Evolutionary conservation across 2,888 invertebrate genomes (phyloP).

Genomic region (Drosophila mercatorum): DNA sequence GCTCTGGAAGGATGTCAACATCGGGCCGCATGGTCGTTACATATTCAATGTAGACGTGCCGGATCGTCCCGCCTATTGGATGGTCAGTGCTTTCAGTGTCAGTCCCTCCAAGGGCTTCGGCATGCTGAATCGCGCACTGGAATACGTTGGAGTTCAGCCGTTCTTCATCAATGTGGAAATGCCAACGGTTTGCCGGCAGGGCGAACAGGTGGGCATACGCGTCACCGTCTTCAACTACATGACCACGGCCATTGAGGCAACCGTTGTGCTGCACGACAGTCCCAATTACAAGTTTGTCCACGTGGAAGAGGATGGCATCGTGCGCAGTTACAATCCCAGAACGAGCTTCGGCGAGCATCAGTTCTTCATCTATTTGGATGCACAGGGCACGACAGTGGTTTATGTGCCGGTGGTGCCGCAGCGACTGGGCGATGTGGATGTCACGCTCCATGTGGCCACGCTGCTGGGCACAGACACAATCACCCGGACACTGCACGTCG

Average conservation of each 20-base stretch:
- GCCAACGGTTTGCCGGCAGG: slow-evolving; percentile 92
- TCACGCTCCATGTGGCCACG: slow-evolving; percentile 91
- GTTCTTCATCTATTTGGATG: slow-evolving; percentile 93
- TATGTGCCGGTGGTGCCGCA: slow-evolving; percentile 96
- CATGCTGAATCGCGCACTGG: slow-evolving; percentile 91
- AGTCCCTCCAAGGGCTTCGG: slow-evolving; percentile 94
- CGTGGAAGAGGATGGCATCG: slow-evolving; percentile 94
- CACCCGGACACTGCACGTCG: slow-evolving; percentile 88
- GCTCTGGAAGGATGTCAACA: slow-evolving; percentile 97
- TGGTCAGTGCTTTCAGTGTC: slow-evolving; percentile 96
- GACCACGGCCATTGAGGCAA: slow-evolving; percentile 92
- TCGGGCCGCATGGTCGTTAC: slow-evolving; percentile 94
- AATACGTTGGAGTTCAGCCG: slow-evolving; percentile 95
- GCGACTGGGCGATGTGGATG: slow-evolving; percentile 89
- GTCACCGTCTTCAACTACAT: slow-evolving; percentile 98
- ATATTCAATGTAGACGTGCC: slow-evolving; percentile 95
- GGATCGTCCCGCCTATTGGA: slow-evolving; percentile 94
- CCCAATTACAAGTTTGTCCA: slow-evolving; percentile 96
- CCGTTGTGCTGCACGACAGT: slow-evolving; percentile 93
- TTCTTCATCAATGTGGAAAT: slow-evolving; percentile 98
- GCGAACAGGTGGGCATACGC: slow-evolving; percentile 96
- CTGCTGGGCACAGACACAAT: slow-evolving; percentile 90
- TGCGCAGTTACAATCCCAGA: slow-evolving; percentile 94
- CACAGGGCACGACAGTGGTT: slow-evolving; percentile 92
- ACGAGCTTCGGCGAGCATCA: slow-evolving; percentile 97